Conservation (phyloP, 2,113 vertebrate genomes). For the Nymphicus hollandicus region DNA sequence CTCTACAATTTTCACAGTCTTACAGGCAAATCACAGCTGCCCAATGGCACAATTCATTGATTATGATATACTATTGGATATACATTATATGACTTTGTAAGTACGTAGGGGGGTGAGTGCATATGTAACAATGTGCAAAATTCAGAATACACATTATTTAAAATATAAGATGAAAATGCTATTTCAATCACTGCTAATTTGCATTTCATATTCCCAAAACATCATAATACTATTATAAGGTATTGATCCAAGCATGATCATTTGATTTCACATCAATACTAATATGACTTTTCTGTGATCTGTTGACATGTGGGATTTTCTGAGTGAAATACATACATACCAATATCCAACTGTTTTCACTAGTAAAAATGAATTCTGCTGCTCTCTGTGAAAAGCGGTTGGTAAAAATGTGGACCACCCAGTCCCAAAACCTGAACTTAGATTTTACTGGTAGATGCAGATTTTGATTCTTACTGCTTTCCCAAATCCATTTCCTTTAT, state of each 20-base stretch:
- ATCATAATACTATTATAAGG: conserved; percentile 15
- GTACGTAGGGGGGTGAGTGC: not conserved
- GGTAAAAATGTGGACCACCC: not conserved
- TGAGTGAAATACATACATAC: conserved; percentile 46
- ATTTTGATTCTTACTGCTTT: not conserved
- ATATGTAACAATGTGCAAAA: conserved; percentile 8
- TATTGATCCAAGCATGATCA: conserved; percentile 64
- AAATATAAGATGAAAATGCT: conserved; percentile 37
- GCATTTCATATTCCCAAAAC: conserved; percentile 45
- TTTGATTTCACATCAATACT: conserved; percentile 67
- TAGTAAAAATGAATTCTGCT: not conserved
- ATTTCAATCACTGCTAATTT: conserved; percentile 33
- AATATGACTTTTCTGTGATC: conserved; percentile 60
- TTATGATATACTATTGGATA: not conserved
- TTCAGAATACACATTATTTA: conserved; percentile 7
- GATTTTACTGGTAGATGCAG: not conserved
- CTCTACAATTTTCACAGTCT: conserved; percentile 23
- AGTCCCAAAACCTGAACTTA: not conserved
- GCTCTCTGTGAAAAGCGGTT: not conserved
- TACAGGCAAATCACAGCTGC: not conserved
- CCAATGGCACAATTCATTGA: not conserved
- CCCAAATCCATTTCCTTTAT: not conserved
- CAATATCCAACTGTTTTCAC: not conserved
- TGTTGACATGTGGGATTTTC: conserved; percentile 56
- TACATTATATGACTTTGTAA: not conserved